A percentile compares a stretch with the other conserved stretches of the same genome.
phyloP scores from a whole-genome alignment of 2,113 vertebrate species.

The Phrynocephalus versicolor region DNA sequence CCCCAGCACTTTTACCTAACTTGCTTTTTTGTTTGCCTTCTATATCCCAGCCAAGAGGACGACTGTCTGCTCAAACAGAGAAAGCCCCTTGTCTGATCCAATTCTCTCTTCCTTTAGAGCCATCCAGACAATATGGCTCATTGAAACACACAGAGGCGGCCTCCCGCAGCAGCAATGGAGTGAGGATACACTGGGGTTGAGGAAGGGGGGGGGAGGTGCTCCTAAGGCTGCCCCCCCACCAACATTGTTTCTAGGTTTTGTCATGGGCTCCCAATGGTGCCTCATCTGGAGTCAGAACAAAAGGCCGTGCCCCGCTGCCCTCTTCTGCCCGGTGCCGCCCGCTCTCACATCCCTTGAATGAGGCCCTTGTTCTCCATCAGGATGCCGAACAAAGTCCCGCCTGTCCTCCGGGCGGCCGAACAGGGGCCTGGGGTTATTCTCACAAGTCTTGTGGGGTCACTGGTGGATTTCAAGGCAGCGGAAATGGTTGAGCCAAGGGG shows the following conservation, averaged over 20 bases:
- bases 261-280: constrained; percentile 1
- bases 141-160: background rate
- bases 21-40: background rate
- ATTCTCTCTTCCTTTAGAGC: background rate
- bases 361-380: constrained; percentile 8
- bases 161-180: background rate
- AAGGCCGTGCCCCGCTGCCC: constrained; percentile 13
- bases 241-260: background rate
- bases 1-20: background rate
- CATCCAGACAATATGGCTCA: background rate
- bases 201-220: background rate
- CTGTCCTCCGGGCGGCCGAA: background rate
- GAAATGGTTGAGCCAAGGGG: background rate
- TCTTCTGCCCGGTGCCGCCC: background rate
- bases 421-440: background rate
- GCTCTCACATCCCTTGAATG: constrained; percentile 29
- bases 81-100: background rate
- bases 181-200: background rate
- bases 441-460: constrained; percentile 14
- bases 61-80: too few species aligned
- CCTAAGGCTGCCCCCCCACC: background rate
- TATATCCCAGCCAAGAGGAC: background rate
- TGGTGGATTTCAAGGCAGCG: constrained; percentile 7
- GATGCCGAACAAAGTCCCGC: background rate
- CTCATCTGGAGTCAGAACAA: constrained; percentile 35